Evolutionary conservation across 2,797 vertebrate genomes (phyloP).

Genomic region (Benthosema pterotum): DNA sequence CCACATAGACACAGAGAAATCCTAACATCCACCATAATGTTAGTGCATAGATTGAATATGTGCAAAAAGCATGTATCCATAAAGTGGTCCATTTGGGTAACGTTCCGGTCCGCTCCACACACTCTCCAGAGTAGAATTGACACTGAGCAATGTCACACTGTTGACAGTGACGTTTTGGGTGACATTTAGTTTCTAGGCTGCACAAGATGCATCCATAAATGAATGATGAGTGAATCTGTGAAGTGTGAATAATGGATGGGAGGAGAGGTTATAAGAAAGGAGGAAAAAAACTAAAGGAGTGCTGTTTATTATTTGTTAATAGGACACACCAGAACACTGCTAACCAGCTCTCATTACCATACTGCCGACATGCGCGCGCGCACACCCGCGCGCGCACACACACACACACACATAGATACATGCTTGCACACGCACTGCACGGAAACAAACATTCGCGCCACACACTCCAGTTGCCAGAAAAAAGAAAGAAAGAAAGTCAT

Average conservation of each 20-base stretch:
- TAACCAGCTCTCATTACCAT: constrained; percentile 76
- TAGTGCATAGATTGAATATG: too few species aligned
- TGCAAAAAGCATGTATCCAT: too few species aligned
- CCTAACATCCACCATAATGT: too few species aligned
- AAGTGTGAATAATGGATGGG: constrained; percentile 82
- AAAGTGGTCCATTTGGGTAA: too few species aligned
- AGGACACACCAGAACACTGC: constrained; percentile 76
- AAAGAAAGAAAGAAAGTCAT: neutral
- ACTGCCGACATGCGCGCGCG: constrained; percentile 42
- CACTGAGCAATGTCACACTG: too few species aligned
- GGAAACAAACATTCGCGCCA: neutral
- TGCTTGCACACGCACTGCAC: neutral
- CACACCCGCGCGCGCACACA: constrained; percentile 29
- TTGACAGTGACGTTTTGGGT: constrained; percentile 69
- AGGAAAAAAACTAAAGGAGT: constrained; percentile 79
- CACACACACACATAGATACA: constrained; percentile 14
- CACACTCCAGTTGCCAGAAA: too few species aligned
- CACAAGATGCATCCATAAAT: constrained; percentile 81
- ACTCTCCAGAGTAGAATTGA: too few species aligned
- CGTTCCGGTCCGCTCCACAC: too few species aligned
- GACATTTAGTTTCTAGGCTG: constrained; percentile 80
- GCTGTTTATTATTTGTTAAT: constrained; percentile 83
- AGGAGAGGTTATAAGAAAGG: constrained; percentile 58
- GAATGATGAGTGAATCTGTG: constrained; percentile 83
- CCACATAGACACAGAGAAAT: too few species aligned